Evolutionary conservation across 2,113 vertebrate genomes (phyloP).

Genomic region (Clinocottus analis): DNA sequence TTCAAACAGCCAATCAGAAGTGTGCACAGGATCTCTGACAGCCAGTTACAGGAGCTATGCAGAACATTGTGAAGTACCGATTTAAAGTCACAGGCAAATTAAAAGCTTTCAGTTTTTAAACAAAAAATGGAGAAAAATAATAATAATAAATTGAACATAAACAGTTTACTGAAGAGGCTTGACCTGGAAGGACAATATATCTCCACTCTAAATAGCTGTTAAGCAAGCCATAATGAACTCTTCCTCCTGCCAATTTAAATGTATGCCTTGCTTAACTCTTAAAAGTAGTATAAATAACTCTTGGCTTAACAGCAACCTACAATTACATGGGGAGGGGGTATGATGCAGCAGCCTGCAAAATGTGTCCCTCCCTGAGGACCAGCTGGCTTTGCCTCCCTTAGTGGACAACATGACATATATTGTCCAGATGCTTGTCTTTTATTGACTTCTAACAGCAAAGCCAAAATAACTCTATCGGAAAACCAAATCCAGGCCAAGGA

Average conservation of each 20-base stretch:
- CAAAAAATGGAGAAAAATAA: neutral
- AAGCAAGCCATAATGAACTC: constrained; percentile 61
- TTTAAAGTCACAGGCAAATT: constrained; percentile 67
- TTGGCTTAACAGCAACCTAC: constrained; percentile 65
- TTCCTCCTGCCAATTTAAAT: constrained; percentile 49
- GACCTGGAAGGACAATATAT: neutral
- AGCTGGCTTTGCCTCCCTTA: constrained; percentile 19
- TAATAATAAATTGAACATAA: neutral
- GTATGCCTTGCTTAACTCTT: constrained; percentile 55
- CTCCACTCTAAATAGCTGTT: constrained; percentile 19
- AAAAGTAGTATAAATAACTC: constrained; percentile 73
- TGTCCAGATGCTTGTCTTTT: neutral
- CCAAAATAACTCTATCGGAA: neutral
- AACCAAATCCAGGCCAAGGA: neutral
- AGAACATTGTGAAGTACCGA: neutral
- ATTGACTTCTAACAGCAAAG: constrained; percentile 8
- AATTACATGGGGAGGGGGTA: constrained; percentile 73
- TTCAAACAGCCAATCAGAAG: constrained; percentile 25
- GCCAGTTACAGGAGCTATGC: constrained; percentile 46
- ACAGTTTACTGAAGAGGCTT: neutral
- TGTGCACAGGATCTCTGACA: neutral
- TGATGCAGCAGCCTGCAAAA: constrained; percentile 41
- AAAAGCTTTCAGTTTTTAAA: constrained; percentile 3
- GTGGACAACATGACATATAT: constrained; percentile 19
- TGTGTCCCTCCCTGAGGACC: constrained; percentile 38